Conservation (phyloP, 2,888 invertebrate genomes). For the Phragmatobia fuliginosa region DNA sequence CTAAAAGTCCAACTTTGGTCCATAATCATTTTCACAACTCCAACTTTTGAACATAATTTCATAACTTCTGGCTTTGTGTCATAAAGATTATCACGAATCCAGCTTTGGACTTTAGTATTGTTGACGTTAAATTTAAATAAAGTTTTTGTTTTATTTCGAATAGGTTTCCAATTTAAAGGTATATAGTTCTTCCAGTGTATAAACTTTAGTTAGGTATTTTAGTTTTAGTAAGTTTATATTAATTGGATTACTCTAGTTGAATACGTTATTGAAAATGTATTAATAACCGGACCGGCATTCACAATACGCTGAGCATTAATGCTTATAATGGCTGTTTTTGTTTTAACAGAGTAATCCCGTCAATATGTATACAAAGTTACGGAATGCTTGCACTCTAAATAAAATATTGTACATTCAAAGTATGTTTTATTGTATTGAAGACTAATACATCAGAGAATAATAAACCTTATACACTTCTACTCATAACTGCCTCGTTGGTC, state of each 20-base stretch:
- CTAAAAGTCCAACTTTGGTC: not conserved
- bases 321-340: not conserved
- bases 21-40: not conserved
- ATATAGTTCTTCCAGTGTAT: constrained; percentile 32
- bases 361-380: constrained; percentile 21
- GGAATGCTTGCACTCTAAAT: constrained; percentile 35
- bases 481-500: too few species aligned
- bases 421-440: constrained; percentile 6
- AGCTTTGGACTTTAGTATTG: not conserved
- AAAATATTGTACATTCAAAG: constrained; percentile 34
- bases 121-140: constrained; percentile 8
- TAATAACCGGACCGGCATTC: not conserved
- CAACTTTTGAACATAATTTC: not conserved
- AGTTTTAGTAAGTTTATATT: constrained; percentile 23
- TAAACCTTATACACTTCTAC: too few species aligned
- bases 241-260: constrained; percentile 23
- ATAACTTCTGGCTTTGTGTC: not conserved
- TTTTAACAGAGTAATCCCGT: constrained; percentile 24
- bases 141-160: not conserved
- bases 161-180: constrained; percentile 13
- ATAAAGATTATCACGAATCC: not conserved
- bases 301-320: constrained; percentile 5
- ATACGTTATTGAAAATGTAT: not conserved
- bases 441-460: too few species aligned
- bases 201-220: constrained; percentile 22